Evolutionary conservation across 2,888 invertebrate species (phyloP).

Genomic region (Agrochola circellaris): DNA sequence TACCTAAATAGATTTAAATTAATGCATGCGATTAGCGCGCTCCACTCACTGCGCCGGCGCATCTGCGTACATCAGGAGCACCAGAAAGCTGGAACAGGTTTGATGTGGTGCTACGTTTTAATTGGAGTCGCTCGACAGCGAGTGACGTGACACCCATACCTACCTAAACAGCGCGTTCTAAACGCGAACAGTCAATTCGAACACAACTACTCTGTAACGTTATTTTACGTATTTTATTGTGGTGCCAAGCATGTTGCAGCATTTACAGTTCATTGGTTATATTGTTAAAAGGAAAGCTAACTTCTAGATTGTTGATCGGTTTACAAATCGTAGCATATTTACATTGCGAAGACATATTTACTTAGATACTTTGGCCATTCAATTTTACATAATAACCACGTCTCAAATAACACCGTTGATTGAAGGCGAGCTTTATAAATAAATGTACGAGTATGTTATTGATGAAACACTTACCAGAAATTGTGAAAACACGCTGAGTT

Average conservation of each 20-base stretch:
- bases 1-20: constrained; percentile 85
- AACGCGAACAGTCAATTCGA: constrained; percentile 48
- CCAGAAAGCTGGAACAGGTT: constrained; percentile 76
- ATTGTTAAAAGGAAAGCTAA: constrained; percentile 36
- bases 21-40: constrained; percentile 79
- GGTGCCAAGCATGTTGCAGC: constrained; percentile 19
- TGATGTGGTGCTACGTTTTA: constrained; percentile 80
- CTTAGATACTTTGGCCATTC: background rate
- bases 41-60: constrained; percentile 64
- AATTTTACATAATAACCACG: constrained; percentile 4
- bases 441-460: constrained; percentile 10
- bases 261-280: constrained; percentile 21
- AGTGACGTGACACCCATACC: constrained; percentile 72
- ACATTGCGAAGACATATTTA: constrained; percentile 13
- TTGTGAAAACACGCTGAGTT: constrained; percentile 3
- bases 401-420: constrained; percentile 18
- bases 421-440: background rate
- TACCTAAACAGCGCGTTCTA: constrained; percentile 71
- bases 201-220: constrained; percentile 35
- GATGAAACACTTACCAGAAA: constrained; percentile 18
- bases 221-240: constrained; percentile 40
- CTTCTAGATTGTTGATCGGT: constrained; percentile 19
- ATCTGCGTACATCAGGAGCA: constrained; percentile 69
- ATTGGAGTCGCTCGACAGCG: constrained; percentile 76
- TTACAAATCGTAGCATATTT: constrained; percentile 20